These are phyloP conservation scores for Nycteola revayana DNA, from an alignment of 2,888 invertebrate species.

Conservation along the genomic window DNA sequence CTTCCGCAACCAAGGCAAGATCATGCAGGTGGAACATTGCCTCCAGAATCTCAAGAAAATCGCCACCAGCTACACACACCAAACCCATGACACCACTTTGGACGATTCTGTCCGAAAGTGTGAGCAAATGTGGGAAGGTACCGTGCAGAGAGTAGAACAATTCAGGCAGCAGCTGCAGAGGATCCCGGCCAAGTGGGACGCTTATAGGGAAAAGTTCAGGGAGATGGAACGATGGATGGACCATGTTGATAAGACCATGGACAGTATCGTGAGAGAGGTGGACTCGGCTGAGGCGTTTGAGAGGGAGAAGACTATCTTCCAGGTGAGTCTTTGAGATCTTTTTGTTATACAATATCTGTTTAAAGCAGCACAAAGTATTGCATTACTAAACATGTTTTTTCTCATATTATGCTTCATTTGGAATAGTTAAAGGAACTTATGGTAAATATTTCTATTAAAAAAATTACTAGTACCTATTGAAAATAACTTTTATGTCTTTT, in stretches of 20 bases:
- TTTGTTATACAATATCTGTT: not conserved
- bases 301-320: slow-evolving; percentile 93
- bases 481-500: no score
- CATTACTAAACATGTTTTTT: not conserved
- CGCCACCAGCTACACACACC: slow-evolving; percentile 85
- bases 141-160: slow-evolving; percentile 86
- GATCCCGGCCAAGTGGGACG: slow-evolving; percentile 95
- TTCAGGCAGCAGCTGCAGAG: slow-evolving; percentile 85
- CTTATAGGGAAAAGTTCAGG: slow-evolving; percentile 89
- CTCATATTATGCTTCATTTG: slow-evolving; percentile 44
- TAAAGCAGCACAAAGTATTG: not conserved
- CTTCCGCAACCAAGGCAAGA: slow-evolving; percentile 86
- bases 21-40: slow-evolving; percentile 87
- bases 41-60: slow-evolving; percentile 90
- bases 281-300: slow-evolving; percentile 95
- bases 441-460: slow-evolving; percentile 62
- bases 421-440: slow-evolving; percentile 72
- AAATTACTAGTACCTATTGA: not conserved
- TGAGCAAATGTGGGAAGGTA: slow-evolving; percentile 88
- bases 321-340: slow-evolving; percentile 80
- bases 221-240: slow-evolving; percentile 96
- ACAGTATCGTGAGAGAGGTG: slow-evolving; percentile 91
- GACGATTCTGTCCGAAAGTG: slow-evolving; percentile 86
- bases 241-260: slow-evolving; percentile 90
- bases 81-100: slow-evolving; percentile 85